A percentile compares a stretch with the other conserved stretches of the same genome.
These are phyloP conservation scores for Venturia canescens DNA, from an alignment of 1,140 invertebrate species.

Conservation along the genomic window DNA sequence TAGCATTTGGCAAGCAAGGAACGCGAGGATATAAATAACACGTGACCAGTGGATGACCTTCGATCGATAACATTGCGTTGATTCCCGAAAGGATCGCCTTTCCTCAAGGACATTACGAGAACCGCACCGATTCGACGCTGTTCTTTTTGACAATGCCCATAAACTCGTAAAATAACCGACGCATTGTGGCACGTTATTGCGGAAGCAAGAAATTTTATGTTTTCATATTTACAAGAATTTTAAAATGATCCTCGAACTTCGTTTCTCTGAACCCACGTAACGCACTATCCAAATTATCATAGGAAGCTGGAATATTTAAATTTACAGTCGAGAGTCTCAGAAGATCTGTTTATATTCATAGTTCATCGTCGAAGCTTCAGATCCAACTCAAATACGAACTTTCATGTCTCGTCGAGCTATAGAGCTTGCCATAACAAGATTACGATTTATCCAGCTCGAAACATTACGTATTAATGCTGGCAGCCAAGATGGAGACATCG, in stretches of 20 bases:
- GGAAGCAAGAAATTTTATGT: too few relatives aligned
- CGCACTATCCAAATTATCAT: neutral
- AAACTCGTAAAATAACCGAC: too few relatives aligned
- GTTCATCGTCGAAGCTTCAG: too few relatives aligned
- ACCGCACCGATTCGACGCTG: too few relatives aligned
- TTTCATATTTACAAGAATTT: neutral
- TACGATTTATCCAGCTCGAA: neutral
- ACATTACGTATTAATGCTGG: neutral
- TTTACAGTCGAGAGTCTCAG: too few relatives aligned
- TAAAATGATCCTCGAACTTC: neutral
- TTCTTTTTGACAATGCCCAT: too few relatives aligned
- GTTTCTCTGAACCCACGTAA: neutral
- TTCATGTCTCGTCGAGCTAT: neutral
- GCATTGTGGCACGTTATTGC: neutral
- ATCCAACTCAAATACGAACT: neutral
- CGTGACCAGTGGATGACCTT: neutral
- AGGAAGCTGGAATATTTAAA: too few relatives aligned
- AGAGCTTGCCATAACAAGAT: neutral
- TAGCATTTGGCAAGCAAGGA: neutral
- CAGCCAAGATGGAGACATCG: neutral
- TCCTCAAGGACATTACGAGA: too few relatives aligned
- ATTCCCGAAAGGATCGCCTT: too few relatives aligned
- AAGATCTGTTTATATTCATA: too few relatives aligned
- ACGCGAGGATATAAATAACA: neutral
- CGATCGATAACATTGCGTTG: neutral